A percentile compares a stretch with the other conserved stretches of the same genome.
These are phyloP conservation scores for Clivina fossor DNA, from an alignment of 2,888 invertebrate genomes.

Conservation along the genomic window DNA sequence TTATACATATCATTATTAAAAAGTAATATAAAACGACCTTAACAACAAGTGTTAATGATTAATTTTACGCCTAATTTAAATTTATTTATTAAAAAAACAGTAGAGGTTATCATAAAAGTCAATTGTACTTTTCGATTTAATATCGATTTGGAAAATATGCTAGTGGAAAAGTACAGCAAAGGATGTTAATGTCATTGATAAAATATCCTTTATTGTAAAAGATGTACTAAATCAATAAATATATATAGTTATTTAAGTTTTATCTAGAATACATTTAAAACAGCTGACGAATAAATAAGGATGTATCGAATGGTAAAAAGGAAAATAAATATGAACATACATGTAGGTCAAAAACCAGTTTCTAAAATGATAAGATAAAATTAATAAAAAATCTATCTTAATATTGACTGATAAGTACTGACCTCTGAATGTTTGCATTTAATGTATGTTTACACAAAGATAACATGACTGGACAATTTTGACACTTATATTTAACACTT, in stretches of 20 bases:
- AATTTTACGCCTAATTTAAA: slow-evolving; percentile 11
- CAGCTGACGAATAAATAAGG: no score
- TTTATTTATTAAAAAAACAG: slow-evolving; percentile 3
- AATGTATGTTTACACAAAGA: slow-evolving; percentile 48
- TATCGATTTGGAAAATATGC: slow-evolving; percentile 1
- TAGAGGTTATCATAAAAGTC: slow-evolving; percentile 3
- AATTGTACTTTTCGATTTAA: slow-evolving; percentile 1
- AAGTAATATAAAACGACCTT: no score
- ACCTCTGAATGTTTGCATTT: slow-evolving; percentile 47
- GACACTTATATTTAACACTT: slow-evolving; percentile 26
- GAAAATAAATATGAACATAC: slow-evolving; percentile 13
- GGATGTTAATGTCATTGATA: not conserved
- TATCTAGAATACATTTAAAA: no score
- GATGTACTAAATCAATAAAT: slow-evolving; percentile 5
- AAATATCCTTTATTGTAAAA: not conserved
- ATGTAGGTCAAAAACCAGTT: slow-evolving; percentile 25
- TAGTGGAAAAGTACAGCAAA: slow-evolving; percentile 11
- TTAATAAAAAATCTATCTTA: slow-evolving; percentile 13
- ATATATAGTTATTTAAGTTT: no score
- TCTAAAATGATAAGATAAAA: slow-evolving; percentile 23
- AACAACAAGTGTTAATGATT: no score
- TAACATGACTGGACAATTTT: slow-evolving; percentile 43
- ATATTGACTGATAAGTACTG: slow-evolving; percentile 41
- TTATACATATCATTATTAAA: slow-evolving; percentile 11
- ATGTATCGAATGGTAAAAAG: slow-evolving; percentile 3